phyloP scores from a whole-genome alignment of 2,888 invertebrate genomes.

The Priocnemis perturbator region DNA sequence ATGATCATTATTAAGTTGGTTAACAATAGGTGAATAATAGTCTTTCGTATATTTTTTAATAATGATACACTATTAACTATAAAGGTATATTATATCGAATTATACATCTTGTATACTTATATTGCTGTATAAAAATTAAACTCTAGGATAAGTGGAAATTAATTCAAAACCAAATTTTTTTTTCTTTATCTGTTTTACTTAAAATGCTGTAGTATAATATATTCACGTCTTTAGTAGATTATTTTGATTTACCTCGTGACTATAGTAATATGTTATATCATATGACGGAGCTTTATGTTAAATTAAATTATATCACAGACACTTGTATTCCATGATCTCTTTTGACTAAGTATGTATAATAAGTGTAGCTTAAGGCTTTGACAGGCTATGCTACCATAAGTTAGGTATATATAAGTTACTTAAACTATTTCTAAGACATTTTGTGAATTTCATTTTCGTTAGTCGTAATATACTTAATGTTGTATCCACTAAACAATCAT shows the following conservation, averaged over 20 bases:
- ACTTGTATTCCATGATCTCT: constrained; percentile 31
- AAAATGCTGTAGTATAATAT: constrained; percentile 1
- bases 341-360: constrained; percentile 48
- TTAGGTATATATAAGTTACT: constrained; percentile 66
- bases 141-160: no score
- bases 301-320: constrained; percentile 12
- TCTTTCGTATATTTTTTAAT: constrained; percentile 33
- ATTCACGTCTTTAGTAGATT: constrained; percentile 31
- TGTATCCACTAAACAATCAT: constrained; percentile 28
- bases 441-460: constrained; percentile 50
- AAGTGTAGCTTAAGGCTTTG: constrained; percentile 65
- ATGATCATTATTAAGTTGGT: constrained; percentile 20
- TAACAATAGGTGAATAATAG: constrained; percentile 31
- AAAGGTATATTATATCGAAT: no score
- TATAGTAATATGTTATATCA: constrained; percentile 47
- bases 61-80: no score
- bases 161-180: constrained; percentile 30
- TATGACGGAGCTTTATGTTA: constrained; percentile 23
- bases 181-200: constrained; percentile 15
- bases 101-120: constrained; percentile 6
- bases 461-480: constrained; percentile 47
- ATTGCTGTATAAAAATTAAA: constrained; percentile 15
- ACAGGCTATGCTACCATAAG: constrained; percentile 63
- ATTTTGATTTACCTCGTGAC: constrained; percentile 43
- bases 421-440: constrained; percentile 56